Base-by-base conservation (phyloP, 2,797 vertebrate species). In the Myripristis jacobus region DNA sequence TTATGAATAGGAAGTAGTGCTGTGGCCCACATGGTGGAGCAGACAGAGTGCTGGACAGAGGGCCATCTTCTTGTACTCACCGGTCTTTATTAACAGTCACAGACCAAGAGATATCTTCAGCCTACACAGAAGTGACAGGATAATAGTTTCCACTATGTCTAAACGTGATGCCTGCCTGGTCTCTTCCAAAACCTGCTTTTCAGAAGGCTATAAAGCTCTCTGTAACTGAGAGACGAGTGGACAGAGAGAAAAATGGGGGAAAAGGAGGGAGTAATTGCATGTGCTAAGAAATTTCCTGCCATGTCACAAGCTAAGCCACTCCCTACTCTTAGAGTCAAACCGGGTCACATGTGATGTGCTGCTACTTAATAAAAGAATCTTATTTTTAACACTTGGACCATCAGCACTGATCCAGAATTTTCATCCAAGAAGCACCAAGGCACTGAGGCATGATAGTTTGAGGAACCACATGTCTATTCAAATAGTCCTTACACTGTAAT, bases 271-370 rank as follows among this genome's bases (percentile, higher is more conserved):
- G 48, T 51, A 59, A 43, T 47, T 72, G 24, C 29, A 18, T 51
- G 71, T 46, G 31, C 53, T 58, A 67, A 77, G 2, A 70, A 7
- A 71, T 78, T 70, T 87, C 81, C 79, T 89, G 80, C 78, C 78
- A 56, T 55, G 70, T 86, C 78, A 85, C 54, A 66, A 48, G 34
- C 13, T 9, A 81, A 80, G 68, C 63, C 60, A 19, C 90, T 77
- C 87, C 89, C 63, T 21, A 3, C 38, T 75, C 48, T 34, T 61
- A 16, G 4, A 15, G 60, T 34, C 36, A 16, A 24, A 48, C 24
- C 9, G 29, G 9, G 62, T 18, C 66, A 69, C 73, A 60, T 18
- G 18, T 75, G 47, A 19, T 7, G 21, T 21, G 58, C 41, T 60
- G 21, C 34, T 38, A n/a, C 61, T 74, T 34, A 8, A 44, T 67